Conservation (phyloP, 2,797 vertebrate species). For the Australoheros facetus region DNA sequence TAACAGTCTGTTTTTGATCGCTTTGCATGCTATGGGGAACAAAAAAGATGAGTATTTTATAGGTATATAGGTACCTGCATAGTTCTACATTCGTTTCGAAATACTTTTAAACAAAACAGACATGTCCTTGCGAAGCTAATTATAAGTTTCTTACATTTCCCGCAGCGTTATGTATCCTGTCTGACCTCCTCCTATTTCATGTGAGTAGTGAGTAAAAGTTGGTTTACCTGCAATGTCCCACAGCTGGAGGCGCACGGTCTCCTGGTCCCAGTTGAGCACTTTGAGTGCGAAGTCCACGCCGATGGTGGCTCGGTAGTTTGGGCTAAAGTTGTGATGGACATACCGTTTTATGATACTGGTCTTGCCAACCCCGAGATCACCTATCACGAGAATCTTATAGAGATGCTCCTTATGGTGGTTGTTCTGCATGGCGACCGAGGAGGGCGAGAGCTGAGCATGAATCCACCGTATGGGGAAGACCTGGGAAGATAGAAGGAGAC, state of each 20-base stretch:
- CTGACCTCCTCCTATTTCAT: no score
- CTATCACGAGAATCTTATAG: slow-evolving; percentile 96
- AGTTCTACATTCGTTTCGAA: no score
- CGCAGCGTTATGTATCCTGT: not conserved
- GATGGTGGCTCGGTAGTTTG: slow-evolving; percentile 91
- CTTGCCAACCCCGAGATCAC: slow-evolving; percentile 97
- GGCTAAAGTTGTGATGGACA: slow-evolving; percentile 97
- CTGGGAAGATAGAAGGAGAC: slow-evolving; percentile 10
- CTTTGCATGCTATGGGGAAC: no score
- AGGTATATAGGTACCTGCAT: no score
- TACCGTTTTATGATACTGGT: slow-evolving; percentile 99
- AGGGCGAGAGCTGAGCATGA: slow-evolving; percentile 73
- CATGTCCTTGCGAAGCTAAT: no score
- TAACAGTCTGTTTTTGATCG: not conserved
- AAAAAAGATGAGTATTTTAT: no score
- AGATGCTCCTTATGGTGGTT: slow-evolving; percentile 92
- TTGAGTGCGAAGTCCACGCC: slow-evolving; percentile 98
- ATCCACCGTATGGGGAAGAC: slow-evolving; percentile 58
- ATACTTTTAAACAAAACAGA: no score
- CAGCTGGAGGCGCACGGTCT: slow-evolving; percentile 93
- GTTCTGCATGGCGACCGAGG: slow-evolving; percentile 87
- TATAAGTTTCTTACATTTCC: not conserved
- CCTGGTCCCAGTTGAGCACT: slow-evolving; percentile 95
- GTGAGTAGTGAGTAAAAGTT: slow-evolving; percentile 34
- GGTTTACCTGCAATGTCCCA: slow-evolving; percentile 97